Evolutionary conservation across 2,888 invertebrate genomes (phyloP).

Genomic region (Craniophora ligustri): DNA sequence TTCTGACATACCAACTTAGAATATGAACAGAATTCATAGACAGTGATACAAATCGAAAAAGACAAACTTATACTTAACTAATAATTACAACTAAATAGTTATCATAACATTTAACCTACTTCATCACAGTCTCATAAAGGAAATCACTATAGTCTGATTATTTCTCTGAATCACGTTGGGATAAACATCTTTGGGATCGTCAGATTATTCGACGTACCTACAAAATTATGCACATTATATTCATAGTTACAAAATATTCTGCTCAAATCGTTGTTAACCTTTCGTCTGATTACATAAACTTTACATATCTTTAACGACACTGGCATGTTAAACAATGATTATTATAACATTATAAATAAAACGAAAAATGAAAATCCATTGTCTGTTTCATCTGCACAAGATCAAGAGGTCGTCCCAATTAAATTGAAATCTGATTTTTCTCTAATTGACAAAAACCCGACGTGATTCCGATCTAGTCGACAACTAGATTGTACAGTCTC

Average conservation of each 20-base stretch:
- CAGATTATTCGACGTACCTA: constrained; percentile 25
- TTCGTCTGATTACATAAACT: constrained; percentile 5
- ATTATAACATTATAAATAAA: constrained; percentile 1
- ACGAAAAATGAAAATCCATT: constrained; percentile 6
- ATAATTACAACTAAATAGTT: constrained; percentile 47
- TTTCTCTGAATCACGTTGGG: constrained; percentile 67
- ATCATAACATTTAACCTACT: constrained; percentile 63
- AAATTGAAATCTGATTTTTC: constrained; percentile 26
- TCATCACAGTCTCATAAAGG: constrained; percentile 83
- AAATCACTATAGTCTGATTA: constrained; percentile 76
- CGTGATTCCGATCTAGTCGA: constrained; percentile 61
- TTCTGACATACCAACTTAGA: background rate
- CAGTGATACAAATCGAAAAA: constrained; percentile 21
- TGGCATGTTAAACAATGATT: constrained; percentile 4
- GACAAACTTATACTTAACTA: constrained; percentile 46
- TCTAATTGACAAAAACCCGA: constrained; percentile 42
- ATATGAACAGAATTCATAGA: background rate
- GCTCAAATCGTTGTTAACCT: constrained; percentile 20
- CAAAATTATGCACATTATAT: constrained; percentile 10
- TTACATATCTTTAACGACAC: constrained; percentile 13
- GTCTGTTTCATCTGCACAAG: constrained; percentile 5
- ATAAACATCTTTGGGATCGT: constrained; percentile 49
- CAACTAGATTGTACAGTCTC: constrained; percentile 76
- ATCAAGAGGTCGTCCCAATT: constrained; percentile 20
- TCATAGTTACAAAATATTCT: constrained; percentile 26